phyloP scores from a whole-genome alignment of 2,888 invertebrate genomes.

The Leptodirus hochenwartii region DNA sequence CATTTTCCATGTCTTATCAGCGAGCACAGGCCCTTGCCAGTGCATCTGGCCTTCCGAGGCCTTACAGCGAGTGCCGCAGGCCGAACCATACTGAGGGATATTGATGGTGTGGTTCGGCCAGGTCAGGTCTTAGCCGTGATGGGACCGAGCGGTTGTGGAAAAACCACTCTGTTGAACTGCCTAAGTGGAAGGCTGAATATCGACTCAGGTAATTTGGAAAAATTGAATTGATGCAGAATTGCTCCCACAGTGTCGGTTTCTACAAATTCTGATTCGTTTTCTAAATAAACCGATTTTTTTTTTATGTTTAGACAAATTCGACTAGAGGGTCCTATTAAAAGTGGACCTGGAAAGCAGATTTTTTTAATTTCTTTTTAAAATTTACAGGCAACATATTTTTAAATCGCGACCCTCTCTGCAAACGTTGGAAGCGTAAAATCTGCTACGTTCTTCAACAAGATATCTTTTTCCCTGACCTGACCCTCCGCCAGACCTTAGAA shows the following conservation, averaged over 20 bases:
- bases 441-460: constrained; percentile 71
- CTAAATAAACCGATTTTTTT: no score
- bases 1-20: constrained; percentile 39
- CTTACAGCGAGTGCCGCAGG: constrained; percentile 33
- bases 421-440: constrained; percentile 53
- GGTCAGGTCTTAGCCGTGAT: constrained; percentile 66
- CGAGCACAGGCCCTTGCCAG: constrained; percentile 34
- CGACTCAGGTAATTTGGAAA: no score
- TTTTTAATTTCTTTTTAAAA: no score
- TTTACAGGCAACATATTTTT: constrained; percentile 37
- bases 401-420: constrained; percentile 29
- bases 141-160: constrained; percentile 65
- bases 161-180: constrained; percentile 60
- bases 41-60: constrained; percentile 47
- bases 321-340: no score
- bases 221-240: no score
- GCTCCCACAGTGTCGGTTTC: no score
- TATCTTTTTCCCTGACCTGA: constrained; percentile 62
- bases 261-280: no score
- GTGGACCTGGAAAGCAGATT: no score
- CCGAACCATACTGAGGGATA: constrained; percentile 44
- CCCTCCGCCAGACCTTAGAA: constrained; percentile 55
- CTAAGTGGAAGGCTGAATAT: constrained; percentile 51
- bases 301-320: no score
- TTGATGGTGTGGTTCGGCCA: constrained; percentile 54